A percentile compares a stretch with the other conserved stretches of the same genome.
Conservation (phyloP, 2,113 vertebrate genomes). For the Fregata magnificens region DNA sequence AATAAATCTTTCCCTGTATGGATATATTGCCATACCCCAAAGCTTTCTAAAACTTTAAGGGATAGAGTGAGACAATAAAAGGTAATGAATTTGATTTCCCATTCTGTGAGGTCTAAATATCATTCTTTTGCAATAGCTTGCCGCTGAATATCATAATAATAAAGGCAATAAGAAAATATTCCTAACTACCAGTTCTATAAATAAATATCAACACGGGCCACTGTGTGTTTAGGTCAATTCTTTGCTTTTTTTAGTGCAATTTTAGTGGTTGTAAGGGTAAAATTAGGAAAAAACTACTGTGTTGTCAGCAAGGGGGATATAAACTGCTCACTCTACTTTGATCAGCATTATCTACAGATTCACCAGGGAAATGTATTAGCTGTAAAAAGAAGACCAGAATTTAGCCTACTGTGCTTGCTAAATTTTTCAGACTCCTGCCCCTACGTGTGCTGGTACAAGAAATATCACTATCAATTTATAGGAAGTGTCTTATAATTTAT, state of each 20-base stretch:
- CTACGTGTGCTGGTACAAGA: neutral
- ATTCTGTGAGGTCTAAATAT: neutral
- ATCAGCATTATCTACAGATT: neutral
- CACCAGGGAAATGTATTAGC: neutral
- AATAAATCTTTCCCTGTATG: neutral
- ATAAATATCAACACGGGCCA: neutral
- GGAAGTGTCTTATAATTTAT: neutral
- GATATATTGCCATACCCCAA: neutral
- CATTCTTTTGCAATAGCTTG: neutral
- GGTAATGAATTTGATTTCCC: neutral
- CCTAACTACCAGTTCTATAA: neutral
- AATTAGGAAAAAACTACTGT: neutral
- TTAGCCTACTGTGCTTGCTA: neutral
- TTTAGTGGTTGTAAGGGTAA: neutral
- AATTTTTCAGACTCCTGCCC: neutral
- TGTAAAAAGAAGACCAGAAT: neutral
- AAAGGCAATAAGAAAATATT: neutral
- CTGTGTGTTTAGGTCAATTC: neutral
- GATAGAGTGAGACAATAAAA: neutral
- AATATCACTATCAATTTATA: neutral
- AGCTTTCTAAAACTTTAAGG: neutral
- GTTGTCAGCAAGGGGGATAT: neutral
- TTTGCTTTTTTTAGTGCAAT: neutral
- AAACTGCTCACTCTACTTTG: neutral
- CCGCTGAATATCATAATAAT: neutral